phyloP scores from a whole-genome alignment of 2,113 vertebrate genomes.

The Heteronetta atricapilla region DNA sequence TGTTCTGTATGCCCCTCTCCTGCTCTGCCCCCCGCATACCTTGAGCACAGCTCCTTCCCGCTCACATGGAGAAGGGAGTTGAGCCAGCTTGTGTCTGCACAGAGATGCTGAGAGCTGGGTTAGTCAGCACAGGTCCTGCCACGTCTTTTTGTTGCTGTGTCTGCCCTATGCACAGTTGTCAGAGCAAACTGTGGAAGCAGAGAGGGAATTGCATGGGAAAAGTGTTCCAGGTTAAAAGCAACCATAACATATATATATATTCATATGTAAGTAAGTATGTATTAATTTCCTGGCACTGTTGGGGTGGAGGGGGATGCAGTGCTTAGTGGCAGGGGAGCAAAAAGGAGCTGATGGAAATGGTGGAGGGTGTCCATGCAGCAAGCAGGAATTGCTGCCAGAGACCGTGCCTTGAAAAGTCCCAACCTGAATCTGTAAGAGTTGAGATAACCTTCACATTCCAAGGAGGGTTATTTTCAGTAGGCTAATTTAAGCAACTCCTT shows the following conservation, averaged over 20 bases:
- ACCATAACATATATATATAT: neutral
- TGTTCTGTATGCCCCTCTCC: neutral
- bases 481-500: neutral
- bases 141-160: neutral
- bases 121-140: neutral
- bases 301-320: too few relatives aligned
- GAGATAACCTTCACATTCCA: neutral
- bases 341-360: neutral
- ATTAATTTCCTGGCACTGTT: neutral
- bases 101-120: neutral
- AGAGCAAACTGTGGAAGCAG: neutral
- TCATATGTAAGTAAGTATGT: neutral
- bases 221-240: neutral
- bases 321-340: neutral
- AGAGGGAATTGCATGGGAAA: neutral
- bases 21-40: neutral
- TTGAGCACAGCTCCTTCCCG: neutral
- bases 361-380: neutral
- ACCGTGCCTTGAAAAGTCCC: neutral
- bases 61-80: neutral
- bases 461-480: neutral
- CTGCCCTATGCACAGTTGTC: neutral
- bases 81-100: neutral
- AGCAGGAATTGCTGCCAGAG: neutral
- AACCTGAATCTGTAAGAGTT: neutral